Percentiles rank a stretch among this genome's conserved stretches.
phyloP scores from a whole-genome alignment of 2,113 vertebrate species.

The Acrocephalus kingi region DNA sequence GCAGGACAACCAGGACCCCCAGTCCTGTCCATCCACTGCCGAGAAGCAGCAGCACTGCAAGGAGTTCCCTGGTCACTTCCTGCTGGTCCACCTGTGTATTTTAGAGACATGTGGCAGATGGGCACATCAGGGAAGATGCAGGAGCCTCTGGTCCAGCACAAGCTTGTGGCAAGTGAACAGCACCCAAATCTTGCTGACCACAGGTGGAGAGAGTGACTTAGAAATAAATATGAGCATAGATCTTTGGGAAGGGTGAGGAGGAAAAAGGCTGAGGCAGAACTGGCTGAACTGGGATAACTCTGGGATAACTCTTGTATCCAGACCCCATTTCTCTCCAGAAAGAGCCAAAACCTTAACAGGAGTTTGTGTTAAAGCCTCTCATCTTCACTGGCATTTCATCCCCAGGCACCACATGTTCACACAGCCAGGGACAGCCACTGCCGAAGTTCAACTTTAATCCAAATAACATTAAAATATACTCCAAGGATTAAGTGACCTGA shows the following conservation, averaged over 20 bases:
- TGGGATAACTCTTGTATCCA: not conserved
- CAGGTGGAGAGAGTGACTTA: not conserved
- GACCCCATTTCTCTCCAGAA: not conserved
- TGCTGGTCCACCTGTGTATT: not conserved
- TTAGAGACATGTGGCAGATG: fast-evolving
- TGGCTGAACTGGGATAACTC: not conserved
- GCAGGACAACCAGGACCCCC: not conserved
- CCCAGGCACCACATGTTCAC: fast-evolving
- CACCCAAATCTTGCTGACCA: not conserved
- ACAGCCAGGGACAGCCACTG: not conserved
- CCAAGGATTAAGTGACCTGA: not conserved
- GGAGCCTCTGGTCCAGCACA: not conserved
- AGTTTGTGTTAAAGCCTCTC: not conserved
- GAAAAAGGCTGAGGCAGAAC: not conserved
- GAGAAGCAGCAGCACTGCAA: not conserved
- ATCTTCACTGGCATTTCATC: not conserved
- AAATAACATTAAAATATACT: not conserved
- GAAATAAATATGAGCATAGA: not conserved
- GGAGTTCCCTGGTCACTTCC: fast-evolving
- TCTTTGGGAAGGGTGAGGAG: not conserved
- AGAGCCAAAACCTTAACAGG: not conserved
- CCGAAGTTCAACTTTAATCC: not conserved
- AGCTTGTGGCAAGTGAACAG: not conserved
- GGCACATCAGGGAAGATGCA: not conserved
- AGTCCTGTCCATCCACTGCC: not conserved